Base-by-base conservation (phyloP, 2,113 vertebrate genomes). In the Callocephalon fimbriatum region DNA sequence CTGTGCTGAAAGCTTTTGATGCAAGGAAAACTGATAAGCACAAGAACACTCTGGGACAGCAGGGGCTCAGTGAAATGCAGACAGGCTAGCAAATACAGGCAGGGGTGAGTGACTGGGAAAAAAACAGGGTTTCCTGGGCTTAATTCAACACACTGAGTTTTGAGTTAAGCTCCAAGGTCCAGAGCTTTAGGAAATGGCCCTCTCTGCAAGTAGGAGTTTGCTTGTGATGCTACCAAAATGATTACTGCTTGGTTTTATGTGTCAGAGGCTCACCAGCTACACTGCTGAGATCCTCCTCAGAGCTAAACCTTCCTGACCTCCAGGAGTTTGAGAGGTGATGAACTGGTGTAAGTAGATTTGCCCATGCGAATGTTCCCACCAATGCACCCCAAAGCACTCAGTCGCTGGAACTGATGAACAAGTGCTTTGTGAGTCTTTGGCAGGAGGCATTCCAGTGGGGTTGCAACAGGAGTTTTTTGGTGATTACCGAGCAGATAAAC, bases 361-460 rank as follows among this genome's bases (percentile, higher is more conserved):
- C 19, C 35, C 17, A 2, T 5, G 20, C 0, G 6, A 72, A 79
- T 6, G 40, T 32, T 56, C n/a, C 23, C 62, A 38, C 42, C 3
- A 0, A 20, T 27, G 62, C 25, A 35, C 7, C 22, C 71, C 45
- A 6, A 6, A 27, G 25, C 0, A 0, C 63, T 73, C 20, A 7
- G 71, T 42, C 1, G 0, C 3, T 9, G 10, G 51, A 44, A 5
- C 66, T 35, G 29, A 56, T 2, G 9, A 61, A 7, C 29, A 16
- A 0, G 2, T 40, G 21, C 8, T 12, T 51, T 26, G 5, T 2
- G 12, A 22, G 56, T 6, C 32, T 26, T 5, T 29, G 66, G 45
- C 77, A 90, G 91, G 81, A 88, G 78, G 56, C 17, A 40, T 37
- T 75, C 42, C 45, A 65, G 44, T 1, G 2, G 87, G 77, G 37